phyloP scores from a whole-genome alignment of 2,888 invertebrate genomes.

The Margaritifera margaritifera region DNA sequence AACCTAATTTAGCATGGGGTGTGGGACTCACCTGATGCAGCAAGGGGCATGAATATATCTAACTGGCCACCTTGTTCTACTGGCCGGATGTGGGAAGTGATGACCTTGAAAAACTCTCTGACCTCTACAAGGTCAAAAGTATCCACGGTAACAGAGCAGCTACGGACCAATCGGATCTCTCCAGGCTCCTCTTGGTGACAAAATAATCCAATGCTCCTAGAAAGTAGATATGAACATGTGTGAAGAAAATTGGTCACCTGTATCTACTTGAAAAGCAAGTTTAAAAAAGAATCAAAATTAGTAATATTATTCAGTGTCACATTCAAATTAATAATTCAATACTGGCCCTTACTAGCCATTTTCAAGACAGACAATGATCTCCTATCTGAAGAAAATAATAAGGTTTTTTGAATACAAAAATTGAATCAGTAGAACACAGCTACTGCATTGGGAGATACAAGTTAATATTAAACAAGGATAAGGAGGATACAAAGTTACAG shows the following conservation, averaged over 20 bases:
- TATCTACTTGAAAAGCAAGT: not conserved
- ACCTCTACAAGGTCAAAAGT: constrained; percentile 56
- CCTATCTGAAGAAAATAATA: too few species aligned
- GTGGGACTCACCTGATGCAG: constrained; percentile 59
- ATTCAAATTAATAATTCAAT: too few species aligned
- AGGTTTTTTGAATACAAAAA: too few species aligned
- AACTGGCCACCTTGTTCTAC: constrained; percentile 63
- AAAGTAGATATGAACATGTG: constrained; percentile 7
- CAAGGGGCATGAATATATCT: constrained; percentile 68
- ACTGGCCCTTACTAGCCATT: too few species aligned
- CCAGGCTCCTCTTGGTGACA: constrained; percentile 62
- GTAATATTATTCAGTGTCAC: too few species aligned
- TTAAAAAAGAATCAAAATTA: too few species aligned
- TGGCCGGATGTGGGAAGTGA: constrained; percentile 59
- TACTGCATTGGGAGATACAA: too few species aligned
- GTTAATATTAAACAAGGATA: too few species aligned
- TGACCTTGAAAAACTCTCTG: constrained; percentile 64
- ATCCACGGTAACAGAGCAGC: constrained; percentile 58
- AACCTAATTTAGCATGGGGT: not conserved
- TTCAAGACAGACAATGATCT: too few species aligned
- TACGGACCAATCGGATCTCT: constrained; percentile 63
- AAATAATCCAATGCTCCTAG: constrained; percentile 70
- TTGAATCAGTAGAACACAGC: too few species aligned
- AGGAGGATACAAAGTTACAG: too few species aligned
- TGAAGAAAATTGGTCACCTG: not conserved